Conservation (phyloP, 2,797 vertebrate species). For the Eurystomus glaucurus region DNA sequence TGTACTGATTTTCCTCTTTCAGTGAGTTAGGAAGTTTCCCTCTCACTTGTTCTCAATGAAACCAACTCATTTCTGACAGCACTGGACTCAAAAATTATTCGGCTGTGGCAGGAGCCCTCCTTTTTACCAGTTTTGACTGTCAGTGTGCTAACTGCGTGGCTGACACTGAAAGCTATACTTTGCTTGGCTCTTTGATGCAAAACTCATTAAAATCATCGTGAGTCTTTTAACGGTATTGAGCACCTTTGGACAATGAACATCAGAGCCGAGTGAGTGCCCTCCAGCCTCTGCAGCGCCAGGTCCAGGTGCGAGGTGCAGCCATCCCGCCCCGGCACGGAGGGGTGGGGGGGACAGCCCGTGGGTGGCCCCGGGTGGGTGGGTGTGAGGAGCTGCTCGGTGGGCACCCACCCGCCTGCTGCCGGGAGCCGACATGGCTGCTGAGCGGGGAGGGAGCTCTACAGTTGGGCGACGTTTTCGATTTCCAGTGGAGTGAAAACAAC, state of each 20-base stretch:
- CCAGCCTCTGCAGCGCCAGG: accelerated
- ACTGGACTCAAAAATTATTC: neutral
- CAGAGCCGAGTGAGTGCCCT: neutral
- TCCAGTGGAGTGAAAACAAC: neutral
- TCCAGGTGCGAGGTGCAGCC: neutral
- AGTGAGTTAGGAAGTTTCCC: neutral
- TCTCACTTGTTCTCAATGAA: neutral
- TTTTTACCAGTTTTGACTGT: neutral
- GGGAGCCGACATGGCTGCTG: constrained; percentile 10
- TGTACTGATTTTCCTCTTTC: neutral
- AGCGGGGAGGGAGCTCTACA: neutral
- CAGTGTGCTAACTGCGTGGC: neutral
- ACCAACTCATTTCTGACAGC: neutral
- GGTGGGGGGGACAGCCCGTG: neutral
- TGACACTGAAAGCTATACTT: neutral
- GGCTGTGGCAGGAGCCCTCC: neutral
- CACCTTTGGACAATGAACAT: neutral
- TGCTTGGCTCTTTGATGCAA: neutral
- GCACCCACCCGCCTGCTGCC: neutral
- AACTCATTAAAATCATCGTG: neutral
- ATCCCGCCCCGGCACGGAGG: neutral
- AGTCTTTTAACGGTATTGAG: neutral
- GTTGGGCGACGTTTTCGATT: neutral
- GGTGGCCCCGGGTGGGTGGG: accelerated
- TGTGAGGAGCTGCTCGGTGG: neutral